Evolutionary conservation across 2,888 invertebrate species (phyloP), one percentile per base, ranked within the genome.

Genomic region (Byasa hedistus): DNA sequence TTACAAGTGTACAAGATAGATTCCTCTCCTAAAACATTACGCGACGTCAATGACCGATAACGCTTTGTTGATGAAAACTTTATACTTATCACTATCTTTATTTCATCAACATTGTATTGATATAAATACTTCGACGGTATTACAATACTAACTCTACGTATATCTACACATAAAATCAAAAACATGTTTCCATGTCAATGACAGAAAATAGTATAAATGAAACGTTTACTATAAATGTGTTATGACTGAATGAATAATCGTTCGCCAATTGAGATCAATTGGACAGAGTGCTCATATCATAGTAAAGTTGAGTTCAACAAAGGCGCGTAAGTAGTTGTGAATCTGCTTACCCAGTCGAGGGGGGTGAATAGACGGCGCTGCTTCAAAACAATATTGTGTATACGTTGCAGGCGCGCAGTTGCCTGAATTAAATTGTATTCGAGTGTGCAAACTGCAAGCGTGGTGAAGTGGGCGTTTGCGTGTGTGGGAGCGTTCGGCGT

Each of bases 401-500:
- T 39, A 68, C 60, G 57, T 64, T 68, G 68, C 61, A 65, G 65
- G 61, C 62, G 66, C 62, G 66, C 69, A 57, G 64, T 67, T 68
- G 70, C 73, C 72, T 71, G 71, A 76, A 76, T 75, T 74, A 74
- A 76, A 73, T 74, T 72, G 76, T 71, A 72, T 73, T 67, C 74
- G 75, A 76, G 74, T 74, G 75, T 73, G 75, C 74, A 75, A 75
- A 75, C 72, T 68, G 64, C 69, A 68, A 71, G 70, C 69, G 71
- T 71, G 71, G 57, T 44, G 24, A 51, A 51, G 57, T 55, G 61
- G n/a, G n/a, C 58, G 44, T 7, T 68, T 68, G 44, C 69, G 71
- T 69, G 61, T 68, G 79, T 77, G 81, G 80, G 81, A 85, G 72
- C 68, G 68, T 70, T 64, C 69, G 68, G 70, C 72, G 74, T 70